These are phyloP conservation scores for Leptobrachium ailaonicum DNA, from an alignment of 2,113 vertebrate species.

Conservation along the genomic window DNA sequence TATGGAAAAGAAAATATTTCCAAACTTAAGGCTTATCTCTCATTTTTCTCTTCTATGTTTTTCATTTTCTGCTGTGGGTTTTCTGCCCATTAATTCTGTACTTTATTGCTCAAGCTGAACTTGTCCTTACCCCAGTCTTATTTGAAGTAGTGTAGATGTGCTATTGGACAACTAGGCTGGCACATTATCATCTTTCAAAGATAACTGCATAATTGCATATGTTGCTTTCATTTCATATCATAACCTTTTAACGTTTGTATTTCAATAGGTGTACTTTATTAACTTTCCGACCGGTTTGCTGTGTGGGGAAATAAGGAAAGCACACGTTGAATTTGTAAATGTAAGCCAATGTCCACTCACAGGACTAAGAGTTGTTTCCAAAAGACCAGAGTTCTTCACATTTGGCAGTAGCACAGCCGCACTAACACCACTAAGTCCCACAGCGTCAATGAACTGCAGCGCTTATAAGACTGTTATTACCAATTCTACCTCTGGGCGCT, in stretches of 20 bases:
- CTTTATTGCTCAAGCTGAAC: too few relatives aligned
- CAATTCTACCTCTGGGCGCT: conserved; percentile 63
- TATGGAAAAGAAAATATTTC: too few relatives aligned
- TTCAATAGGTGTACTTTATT: conserved; percentile 91
- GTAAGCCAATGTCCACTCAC: conserved; percentile 85
- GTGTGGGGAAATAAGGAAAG: conserved; percentile 94
- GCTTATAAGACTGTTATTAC: conserved; percentile 88
- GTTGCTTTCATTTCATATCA: background rate
- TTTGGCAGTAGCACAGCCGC: conserved; percentile 81
- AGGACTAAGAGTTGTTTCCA: conserved; percentile 86
- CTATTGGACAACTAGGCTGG: too few relatives aligned
- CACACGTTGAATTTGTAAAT: conserved; percentile 94
- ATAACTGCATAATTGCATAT: background rate
- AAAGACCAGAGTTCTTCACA: conserved; percentile 92
- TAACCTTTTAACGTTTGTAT: background rate
- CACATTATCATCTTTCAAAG: background rate
- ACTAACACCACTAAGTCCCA: conserved; percentile 80
- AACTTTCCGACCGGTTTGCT: conserved; percentile 95
- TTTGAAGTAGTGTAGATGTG: too few relatives aligned
- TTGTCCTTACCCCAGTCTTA: too few relatives aligned
- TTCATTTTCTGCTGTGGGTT: too few relatives aligned
- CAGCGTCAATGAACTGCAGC: conserved; percentile 86
- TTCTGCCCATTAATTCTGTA: too few relatives aligned
- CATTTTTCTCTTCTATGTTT: too few relatives aligned
- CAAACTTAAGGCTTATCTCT: too few relatives aligned